Evolutionary conservation across 2,888 invertebrate genomes (phyloP).

Genomic region (Leucoma salicis): DNA sequence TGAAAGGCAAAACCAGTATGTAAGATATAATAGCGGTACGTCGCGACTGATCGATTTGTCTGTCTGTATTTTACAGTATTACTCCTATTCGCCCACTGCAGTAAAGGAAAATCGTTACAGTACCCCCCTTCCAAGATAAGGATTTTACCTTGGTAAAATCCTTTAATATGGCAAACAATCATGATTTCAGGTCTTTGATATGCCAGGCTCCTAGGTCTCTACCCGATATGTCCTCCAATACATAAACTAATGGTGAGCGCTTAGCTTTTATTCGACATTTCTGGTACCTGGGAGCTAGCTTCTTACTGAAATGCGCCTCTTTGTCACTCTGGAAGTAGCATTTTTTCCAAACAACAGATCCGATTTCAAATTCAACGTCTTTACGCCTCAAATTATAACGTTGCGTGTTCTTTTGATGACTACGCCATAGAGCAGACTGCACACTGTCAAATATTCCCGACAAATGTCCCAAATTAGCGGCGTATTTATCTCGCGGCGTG

Average conservation of each 20-base stretch:
- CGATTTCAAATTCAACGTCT: not conserved
- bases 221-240: not conserved
- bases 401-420: not conserved
- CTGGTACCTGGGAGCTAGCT: not conserved
- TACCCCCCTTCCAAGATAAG: too few relatives aligned
- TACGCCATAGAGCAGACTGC: not conserved
- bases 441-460: not conserved
- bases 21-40: too few relatives aligned
- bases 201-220: not conserved
- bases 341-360: not conserved
- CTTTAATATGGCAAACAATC: too few relatives aligned
- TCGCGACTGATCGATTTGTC: too few relatives aligned
- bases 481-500: not conserved
- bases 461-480: not conserved
- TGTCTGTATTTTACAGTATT: too few relatives aligned
- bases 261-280: slow-evolving; percentile 1
- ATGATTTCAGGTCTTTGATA: not conserved
- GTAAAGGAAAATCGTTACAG: too few relatives aligned
- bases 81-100: too few relatives aligned
- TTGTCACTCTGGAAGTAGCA: too few relatives aligned
- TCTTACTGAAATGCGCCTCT: slow-evolving; percentile 1
- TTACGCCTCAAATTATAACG: slow-evolving; percentile 1
- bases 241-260: too few relatives aligned
- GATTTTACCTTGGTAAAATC: too few relatives aligned
- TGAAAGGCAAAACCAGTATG: too few relatives aligned